Evolutionary conservation across 2,797 vertebrate genomes (phyloP).

Genomic region (Peromyscus melanophrys): DNA sequence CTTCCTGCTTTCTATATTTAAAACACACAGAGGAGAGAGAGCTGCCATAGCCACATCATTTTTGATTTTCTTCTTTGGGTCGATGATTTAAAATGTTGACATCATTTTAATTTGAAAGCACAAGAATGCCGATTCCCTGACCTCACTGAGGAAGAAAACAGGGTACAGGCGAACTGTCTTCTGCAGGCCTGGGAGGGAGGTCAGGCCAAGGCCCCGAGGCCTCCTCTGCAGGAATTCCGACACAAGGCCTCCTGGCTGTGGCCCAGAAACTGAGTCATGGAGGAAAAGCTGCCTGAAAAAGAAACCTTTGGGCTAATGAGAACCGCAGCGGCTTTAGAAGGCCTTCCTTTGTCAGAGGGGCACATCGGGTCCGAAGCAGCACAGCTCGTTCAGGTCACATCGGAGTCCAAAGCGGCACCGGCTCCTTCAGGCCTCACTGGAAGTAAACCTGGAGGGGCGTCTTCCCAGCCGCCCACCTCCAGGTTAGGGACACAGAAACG

Average conservation of each 20-base stretch:
- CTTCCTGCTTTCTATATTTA: constrained; percentile 64
- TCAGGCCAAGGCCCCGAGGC: not conserved
- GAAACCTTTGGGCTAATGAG: constrained; percentile 50
- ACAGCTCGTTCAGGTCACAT: not conserved
- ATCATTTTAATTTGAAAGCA: not conserved
- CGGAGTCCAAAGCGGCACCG: not conserved
- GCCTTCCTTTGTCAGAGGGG: not conserved
- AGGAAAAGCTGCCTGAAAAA: constrained; percentile 18
- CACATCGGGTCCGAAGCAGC: not conserved
- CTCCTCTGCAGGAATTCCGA: constrained; percentile 14
- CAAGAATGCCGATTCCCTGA: not conserved
- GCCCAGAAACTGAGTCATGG: constrained; percentile 71
- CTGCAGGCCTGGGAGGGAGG: not conserved
- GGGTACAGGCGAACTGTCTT: not conserved
- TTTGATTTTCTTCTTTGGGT: not conserved
- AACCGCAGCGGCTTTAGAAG: constrained; percentile 27
- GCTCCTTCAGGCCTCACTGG: not conserved
- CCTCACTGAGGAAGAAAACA: not conserved
- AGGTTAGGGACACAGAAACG: not conserved
- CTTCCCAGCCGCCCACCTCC: not conserved
- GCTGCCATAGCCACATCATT: not conserved
- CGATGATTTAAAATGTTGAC: constrained; percentile 4
- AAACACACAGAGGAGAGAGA: constrained; percentile 27
- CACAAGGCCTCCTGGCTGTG: not conserved
- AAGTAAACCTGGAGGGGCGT: not conserved